phyloP scores from a whole-genome alignment of 2,888 invertebrate species.

The Acrobeloides nanus region DNA sequence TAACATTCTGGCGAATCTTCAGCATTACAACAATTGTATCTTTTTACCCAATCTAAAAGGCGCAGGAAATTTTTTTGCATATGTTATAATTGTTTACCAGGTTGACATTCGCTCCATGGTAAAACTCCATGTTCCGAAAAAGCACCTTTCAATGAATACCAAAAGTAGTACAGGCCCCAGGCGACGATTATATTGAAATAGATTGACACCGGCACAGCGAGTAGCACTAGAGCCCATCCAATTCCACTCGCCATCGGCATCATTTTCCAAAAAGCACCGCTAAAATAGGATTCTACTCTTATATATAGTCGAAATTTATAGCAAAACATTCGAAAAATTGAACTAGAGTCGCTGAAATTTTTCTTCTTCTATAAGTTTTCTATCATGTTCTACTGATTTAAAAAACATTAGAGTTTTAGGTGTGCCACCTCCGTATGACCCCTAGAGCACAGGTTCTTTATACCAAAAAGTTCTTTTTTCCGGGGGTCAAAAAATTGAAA shows the following conservation, averaged over 20 bases:
- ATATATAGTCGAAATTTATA: not conserved
- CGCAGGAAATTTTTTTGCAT: not conserved
- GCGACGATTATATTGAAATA: slow-evolving; percentile 48
- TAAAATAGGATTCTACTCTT: slow-evolving; percentile 17
- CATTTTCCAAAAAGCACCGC: slow-evolving; percentile 40
- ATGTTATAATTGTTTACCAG: slow-evolving; percentile 16
- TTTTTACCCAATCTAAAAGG: slow-evolving; percentile 34
- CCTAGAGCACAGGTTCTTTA: too few relatives aligned
- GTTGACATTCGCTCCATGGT: slow-evolving; percentile 39
- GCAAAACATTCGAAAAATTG: too few relatives aligned
- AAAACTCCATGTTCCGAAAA: slow-evolving; percentile 18
- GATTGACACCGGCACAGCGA: slow-evolving; percentile 47
- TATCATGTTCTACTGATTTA: too few relatives aligned
- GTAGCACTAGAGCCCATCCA: slow-evolving; percentile 50
- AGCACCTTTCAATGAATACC: slow-evolving; percentile 38
- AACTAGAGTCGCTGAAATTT: too few relatives aligned
- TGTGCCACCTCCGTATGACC: too few relatives aligned
- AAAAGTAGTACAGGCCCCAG: slow-evolving; percentile 47
- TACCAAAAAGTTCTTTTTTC: too few relatives aligned
- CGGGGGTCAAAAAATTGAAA: too few relatives aligned
- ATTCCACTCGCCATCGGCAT: slow-evolving; percentile 49
- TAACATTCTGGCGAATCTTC: slow-evolving; percentile 30
- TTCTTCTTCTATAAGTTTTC: too few relatives aligned
- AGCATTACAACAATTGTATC: slow-evolving; percentile 42
- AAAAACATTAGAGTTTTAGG: too few relatives aligned